phyloP scores from a whole-genome alignment of 2,113 vertebrate species.

The Alligator mississippiensis region DNA sequence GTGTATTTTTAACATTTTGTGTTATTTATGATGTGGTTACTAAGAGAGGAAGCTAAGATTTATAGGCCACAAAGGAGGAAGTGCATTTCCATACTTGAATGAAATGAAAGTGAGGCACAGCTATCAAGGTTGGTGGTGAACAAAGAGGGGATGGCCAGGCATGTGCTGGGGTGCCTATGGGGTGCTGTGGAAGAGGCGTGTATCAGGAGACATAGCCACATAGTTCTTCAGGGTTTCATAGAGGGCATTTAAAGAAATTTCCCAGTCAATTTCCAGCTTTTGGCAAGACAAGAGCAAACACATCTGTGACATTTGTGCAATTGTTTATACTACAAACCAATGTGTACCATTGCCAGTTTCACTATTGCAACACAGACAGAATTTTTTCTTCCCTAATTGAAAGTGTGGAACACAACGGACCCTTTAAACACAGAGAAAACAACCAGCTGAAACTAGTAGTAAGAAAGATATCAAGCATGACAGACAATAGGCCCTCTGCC shows the following conservation, averaged over 20 bases:
- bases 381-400: conserved; percentile 65
- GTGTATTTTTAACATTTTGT: conserved; percentile 33
- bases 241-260: conserved; percentile 52
- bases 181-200: too few relatives aligned
- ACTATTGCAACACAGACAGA: conserved; percentile 60
- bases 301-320: conserved; percentile 71
- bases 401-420: conserved; percentile 52
- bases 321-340: conserved; percentile 61
- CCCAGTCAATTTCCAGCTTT: conserved; percentile 45
- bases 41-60: conserved; percentile 36
- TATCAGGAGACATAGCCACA: not conserved
- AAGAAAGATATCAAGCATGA: conserved; percentile 60
- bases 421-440: conserved; percentile 31
- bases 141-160: not conserved
- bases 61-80: conserved; percentile 29
- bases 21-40: conserved; percentile 33
- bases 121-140: fast-evolving
- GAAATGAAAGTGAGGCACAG: fast-evolving
- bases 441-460: conserved; percentile 57
- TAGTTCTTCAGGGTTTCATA: not conserved
- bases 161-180: not conserved
- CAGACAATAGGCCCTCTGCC: conserved; percentile 55
- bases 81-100: not conserved
- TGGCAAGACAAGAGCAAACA: conserved; percentile 20
- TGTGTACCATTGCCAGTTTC: conserved; percentile 55